Evolutionary conservation across 2,113 vertebrate species (phyloP).

Genomic region (Peromyscus leucopus): DNA sequence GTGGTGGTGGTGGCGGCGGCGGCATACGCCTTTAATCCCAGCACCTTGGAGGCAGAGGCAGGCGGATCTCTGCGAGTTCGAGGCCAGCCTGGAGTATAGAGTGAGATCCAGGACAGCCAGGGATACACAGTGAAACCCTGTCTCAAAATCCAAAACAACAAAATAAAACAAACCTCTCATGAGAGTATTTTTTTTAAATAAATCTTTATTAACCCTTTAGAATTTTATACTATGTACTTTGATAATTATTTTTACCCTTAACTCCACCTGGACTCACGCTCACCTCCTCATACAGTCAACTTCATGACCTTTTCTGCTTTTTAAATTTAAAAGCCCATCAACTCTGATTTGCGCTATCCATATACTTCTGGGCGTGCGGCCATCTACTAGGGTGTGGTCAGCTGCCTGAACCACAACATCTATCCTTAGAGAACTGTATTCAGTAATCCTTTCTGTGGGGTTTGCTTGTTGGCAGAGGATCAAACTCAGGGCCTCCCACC

Average conservation of each 20-base stretch:
- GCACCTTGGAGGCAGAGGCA: not conserved
- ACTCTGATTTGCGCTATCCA: not conserved
- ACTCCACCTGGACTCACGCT: not conserved
- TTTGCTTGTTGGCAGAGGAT: not conserved
- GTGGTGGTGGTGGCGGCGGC: rapidly evolving
- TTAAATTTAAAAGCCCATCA: not conserved
- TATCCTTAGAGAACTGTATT: not conserved
- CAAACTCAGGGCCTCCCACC: not conserved
- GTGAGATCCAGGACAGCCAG: not conserved
- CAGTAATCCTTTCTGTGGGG: not conserved
- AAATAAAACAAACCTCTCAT: not conserved
- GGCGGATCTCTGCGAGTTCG: not conserved
- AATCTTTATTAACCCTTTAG: not conserved
- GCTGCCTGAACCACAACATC: not conserved
- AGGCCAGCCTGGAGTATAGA: not conserved
- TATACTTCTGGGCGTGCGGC: not conserved
- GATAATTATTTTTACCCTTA: not conserved
- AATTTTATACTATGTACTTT: not conserved
- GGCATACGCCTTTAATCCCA: not conserved
- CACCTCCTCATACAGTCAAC: not conserved
- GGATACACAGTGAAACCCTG: not conserved
- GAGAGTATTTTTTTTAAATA: not conserved
- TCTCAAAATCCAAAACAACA: not conserved
- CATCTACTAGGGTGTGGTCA: not conserved
- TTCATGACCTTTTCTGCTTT: not conserved